Evolutionary conservation across 2,888 invertebrate species (phyloP), one percentile per base, ranked within the genome.

Genomic region (Drosophila anceps): DNA sequence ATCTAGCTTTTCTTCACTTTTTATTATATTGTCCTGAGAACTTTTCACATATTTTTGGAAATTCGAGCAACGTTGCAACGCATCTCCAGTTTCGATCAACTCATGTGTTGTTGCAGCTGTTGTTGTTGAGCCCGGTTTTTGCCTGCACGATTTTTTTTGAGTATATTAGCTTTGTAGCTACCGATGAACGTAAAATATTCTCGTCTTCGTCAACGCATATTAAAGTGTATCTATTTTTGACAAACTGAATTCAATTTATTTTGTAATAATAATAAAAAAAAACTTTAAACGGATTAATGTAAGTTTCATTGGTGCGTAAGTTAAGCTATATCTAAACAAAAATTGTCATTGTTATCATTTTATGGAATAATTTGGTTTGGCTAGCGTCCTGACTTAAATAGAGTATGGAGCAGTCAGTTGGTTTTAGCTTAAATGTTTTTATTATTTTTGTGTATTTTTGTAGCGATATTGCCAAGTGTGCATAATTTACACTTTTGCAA

Each of bases 401-500:
- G 55, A 29, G 57, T 43, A 33, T 24, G 20, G 15, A 3, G 1
- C 31, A 31, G 57, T 31, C 57, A 13, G 41, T 55, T 57, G 0
- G 6, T n/a, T 20, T 2, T 15, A 43, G 20, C 31, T 24, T 2
- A n/a, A n/a, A 20, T 20, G 18, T 20, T 57, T 41, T 37, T 65
- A 50, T 63, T 71, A 53, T 60, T 71, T 73, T 69, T 81, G 67
- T 71, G 7, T 76, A 64, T 66, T 81, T 84, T 79, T 84, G 75
- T 75, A 74, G 85, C 75, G 73, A 83, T 76, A 88, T 85, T 90
- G 84, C 74, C 76, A 73, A 80, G 84, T 78, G 80, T 83, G 90
- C 88, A 90, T 88, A 90, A 79, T 74, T 90, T 82, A 85, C 88
- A 82, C 80, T 63, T 78, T 81, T 76, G 76, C 72, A 81, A 84